phyloP scores from a whole-genome alignment of 2,888 invertebrate species.

The Herminia tarsipennalis region DNA sequence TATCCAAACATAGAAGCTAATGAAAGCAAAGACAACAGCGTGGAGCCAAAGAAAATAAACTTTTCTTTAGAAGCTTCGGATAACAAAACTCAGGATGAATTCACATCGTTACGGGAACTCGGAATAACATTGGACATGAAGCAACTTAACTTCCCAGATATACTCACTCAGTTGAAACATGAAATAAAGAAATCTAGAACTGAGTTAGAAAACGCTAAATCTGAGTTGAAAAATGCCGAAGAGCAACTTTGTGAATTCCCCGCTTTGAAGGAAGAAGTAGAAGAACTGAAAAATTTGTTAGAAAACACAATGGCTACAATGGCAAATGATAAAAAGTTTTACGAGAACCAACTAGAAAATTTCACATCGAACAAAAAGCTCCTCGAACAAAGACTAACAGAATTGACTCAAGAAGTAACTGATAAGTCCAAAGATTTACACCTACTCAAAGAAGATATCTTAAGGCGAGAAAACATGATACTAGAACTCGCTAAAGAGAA shows the following conservation, averaged over 20 bases:
- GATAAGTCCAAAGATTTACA: conserved; percentile 83
- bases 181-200: conserved; percentile 85
- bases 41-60: conserved; percentile 80
- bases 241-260: conserved; percentile 83
- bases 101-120: conserved; percentile 83
- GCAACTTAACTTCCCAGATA: conserved; percentile 77
- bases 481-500: conserved; percentile 85
- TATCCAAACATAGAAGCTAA: conserved; percentile 77
- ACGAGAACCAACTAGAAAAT: conserved; percentile 83
- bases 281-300: conserved; percentile 76
- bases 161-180: conserved; percentile 74
- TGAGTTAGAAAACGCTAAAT: conserved; percentile 83
- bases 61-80: conserved; percentile 73
- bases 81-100: conserved; percentile 69
- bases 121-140: conserved; percentile 78
- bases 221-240: conserved; percentile 82
- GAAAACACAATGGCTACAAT: conserved; percentile 81
- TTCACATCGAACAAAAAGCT: conserved; percentile 81
- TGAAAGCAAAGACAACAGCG: conserved; percentile 67
- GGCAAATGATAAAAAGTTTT: conserved; percentile 84
- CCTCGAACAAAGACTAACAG: conserved; percentile 84
- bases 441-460: conserved; percentile 83
- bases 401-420: conserved; percentile 82
- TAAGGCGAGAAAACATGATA: conserved; percentile 85
- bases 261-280: conserved; percentile 77